These are phyloP conservation scores for Acanthosepion pharaonis DNA, from an alignment of 2,888 invertebrate species.

Conservation along the genomic window DNA sequence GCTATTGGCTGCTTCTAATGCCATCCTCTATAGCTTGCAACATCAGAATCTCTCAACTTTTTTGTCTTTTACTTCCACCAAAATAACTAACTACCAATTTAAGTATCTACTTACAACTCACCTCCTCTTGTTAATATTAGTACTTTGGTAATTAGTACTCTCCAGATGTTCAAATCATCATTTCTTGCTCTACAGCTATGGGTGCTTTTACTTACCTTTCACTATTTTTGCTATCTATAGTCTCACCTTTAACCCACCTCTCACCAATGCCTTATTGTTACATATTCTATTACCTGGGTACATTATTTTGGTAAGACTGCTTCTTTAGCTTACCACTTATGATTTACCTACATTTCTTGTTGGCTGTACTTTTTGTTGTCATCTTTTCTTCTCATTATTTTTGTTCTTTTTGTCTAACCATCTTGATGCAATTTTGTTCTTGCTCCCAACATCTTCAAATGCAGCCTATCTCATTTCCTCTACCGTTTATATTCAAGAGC, in stretches of 20 bases:
- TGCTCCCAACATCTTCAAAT: no score
- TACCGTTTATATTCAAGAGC: no score
- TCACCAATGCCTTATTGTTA: not conserved
- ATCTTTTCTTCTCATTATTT: no score
- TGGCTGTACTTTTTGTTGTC: not conserved
- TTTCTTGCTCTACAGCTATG: not conserved
- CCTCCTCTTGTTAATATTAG: constrained; percentile 33
- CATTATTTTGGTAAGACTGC: not conserved
- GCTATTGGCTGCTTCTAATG: not conserved
- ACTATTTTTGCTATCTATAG: not conserved
- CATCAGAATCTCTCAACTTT: not conserved
- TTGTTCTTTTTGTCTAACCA: no score
- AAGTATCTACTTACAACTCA: not conserved
- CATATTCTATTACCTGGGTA: constrained; percentile 20
- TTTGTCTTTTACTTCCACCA: not conserved
- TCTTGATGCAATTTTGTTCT: no score
- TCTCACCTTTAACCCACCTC: not conserved
- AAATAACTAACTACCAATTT: not conserved
- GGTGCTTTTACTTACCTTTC: no score
- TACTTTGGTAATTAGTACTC: not conserved
- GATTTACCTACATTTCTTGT: not conserved
- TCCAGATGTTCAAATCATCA: constrained; percentile 33
- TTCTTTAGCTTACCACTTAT: not conserved
- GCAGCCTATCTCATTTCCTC: no score
- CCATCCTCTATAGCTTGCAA: not conserved